A percentile compares a stretch with the other conserved stretches of the same genome.
Conservation (phyloP, 2,888 invertebrate genomes). For the Uloborus plumipes region DNA sequence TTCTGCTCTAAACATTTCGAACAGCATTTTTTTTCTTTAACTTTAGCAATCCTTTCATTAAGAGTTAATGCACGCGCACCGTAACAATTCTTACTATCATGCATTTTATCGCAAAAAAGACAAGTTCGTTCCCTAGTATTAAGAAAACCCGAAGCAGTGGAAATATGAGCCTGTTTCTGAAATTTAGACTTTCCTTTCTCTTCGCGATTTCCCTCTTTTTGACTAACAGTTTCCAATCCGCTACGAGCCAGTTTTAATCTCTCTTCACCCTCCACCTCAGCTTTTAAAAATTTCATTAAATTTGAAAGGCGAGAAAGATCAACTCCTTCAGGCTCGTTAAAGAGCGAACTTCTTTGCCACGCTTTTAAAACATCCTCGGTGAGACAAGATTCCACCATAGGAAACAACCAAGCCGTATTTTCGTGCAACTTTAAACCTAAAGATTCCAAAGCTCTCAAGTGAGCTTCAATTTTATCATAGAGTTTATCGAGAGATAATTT, state of each 20-base stretch:
- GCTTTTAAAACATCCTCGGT: background rate
- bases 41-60: too few species aligned
- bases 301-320: background rate
- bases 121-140: too few species aligned
- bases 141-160: background rate
- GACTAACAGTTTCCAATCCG: background rate
- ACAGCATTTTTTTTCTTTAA: conserved; percentile 4
- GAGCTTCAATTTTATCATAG: background rate
- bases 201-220: background rate
- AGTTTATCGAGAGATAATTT: background rate
- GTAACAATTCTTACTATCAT: too few species aligned
- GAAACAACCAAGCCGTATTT: too few species aligned
- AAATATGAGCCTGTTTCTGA: background rate
- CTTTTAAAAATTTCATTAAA: background rate
- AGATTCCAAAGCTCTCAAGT: conserved; percentile 8
- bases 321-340: background rate
- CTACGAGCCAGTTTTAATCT: too few species aligned
- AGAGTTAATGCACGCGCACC: too few species aligned
- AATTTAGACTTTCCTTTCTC: background rate
- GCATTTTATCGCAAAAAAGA: too few species aligned
- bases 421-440: background rate
- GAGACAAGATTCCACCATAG: too few species aligned
- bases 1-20: background rate
- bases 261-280: conserved; percentile 10
- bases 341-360: background rate